Evolutionary conservation across 2,888 invertebrate genomes (phyloP), one percentile per base, ranked within the genome.

Genomic region (Polydesmus complanatus): DNA sequence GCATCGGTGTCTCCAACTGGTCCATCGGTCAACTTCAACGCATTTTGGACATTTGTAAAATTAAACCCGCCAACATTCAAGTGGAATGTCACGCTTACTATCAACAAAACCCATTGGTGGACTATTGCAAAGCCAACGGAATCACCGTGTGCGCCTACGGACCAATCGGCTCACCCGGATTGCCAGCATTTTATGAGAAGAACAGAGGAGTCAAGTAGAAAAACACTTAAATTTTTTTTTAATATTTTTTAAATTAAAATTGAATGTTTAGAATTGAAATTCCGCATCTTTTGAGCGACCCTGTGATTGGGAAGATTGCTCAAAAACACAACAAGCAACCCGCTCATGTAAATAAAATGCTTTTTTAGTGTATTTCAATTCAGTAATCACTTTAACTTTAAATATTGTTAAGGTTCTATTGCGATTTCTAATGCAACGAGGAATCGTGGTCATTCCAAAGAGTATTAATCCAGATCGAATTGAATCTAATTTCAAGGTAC

Each of bases 1-100:
- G 88, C 14, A 87, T 93, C 68, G 93, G 93, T 0, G 71, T 93
- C 2, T 93, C 91, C 0, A 93, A 93, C 72, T 83, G 89, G 71
- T 90, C 85, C 72, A 76, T 75, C 37, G 76, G 78, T 23, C 93
- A 93, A 75, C 78, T 92, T 61, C 75, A 78, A 58, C 78, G 83
- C 60, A 74, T 92, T 61, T 70, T 83, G 51, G 75, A 79, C 25
- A 78, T 77, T 53, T 79, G 81, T 2, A 76, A 74, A 56, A 78
- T 87, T 59, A 80, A 79, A 63, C 88, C 84, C 49, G 79, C 83
- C 56, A 76, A 75, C 73, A 70, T 83, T 61, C 64, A 72, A 70
- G 70, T 73, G 11, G 74, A 74, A 61, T 66, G 70, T n/a, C 70
- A 73, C 61, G 66, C 71, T n/a, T 72, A 71, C 65, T 70, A 71